Evolutionary conservation across 2,888 invertebrate species (phyloP), one percentile per base, ranked within the genome.

Genomic region (Antheraea assamensis): DNA sequence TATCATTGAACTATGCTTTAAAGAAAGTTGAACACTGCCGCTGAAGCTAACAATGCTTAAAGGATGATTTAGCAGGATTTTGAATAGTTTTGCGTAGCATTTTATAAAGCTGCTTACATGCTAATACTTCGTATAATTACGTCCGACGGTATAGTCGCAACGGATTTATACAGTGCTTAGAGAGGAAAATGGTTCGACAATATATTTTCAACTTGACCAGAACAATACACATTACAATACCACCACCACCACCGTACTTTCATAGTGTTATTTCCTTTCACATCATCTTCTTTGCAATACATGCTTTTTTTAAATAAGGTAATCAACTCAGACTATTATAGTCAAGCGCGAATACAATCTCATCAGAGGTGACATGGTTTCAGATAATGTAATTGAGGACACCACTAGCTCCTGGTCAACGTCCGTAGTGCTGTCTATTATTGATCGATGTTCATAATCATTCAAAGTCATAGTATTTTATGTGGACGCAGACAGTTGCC

Each of bases 391-490:
- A 64, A 21, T 30, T 58, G 3, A 64, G 30, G 17, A 30, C 5
- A 64, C 30, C 30, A 17, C 61, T 64, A 3, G 30, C 61, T 64
- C 30, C 30, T 64, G 61, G 61, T 30, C 19, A 30, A 64, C 17
- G 27, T 64, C 27, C 30, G 61, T 17, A 64, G 30, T 64, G 30
- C 30, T 64, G 61, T 64, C 61, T 64, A 64, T 64, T 64, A 64
- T 64, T 64, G 61, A 64, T 64, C 61, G 61, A 64, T 64, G 61
- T 64, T 27, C 27, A 64, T 64, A 64, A 64, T 64, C 61, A 64
- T 64, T 64, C 61, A 64, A 64, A 64, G 61, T 64, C 61, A 30
- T 64, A 64, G 27, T 30, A 30, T 64, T 64, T 64, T 64, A 64
- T 64, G 30, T 64, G 27, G 17, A 64, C 30, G 30, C 17, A 30